Percentiles rank a stretch among this genome's conserved stretches.
Evolutionary conservation across 2,888 invertebrate genomes (phyloP).

Genomic region (Orchestes rusci): DNA sequence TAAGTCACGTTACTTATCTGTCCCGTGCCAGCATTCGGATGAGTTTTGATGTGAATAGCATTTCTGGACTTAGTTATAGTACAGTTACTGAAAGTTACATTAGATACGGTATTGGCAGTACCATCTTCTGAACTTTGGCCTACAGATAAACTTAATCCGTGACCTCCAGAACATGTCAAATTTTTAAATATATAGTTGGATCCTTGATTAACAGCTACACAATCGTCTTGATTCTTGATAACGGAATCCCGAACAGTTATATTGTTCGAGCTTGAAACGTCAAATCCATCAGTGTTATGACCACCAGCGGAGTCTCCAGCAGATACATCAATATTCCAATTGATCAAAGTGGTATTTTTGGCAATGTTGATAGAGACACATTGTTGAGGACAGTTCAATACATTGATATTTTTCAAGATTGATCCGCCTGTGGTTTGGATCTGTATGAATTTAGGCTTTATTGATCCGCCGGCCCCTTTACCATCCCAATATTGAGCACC

Average conservation of each 20-base stretch:
- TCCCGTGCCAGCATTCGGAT: conserved; percentile 23
- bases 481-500: conserved; percentile 26
- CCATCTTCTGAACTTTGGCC: conserved; percentile 17
- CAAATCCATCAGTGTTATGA: conserved; percentile 28
- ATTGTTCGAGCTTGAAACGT: conserved; percentile 16
- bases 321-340: conserved; percentile 25
- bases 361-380: conserved; percentile 23
- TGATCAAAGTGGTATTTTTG: conserved; percentile 14
- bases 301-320: conserved; percentile 19
- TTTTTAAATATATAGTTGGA: conserved; percentile 15
- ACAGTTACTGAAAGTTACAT: conserved; percentile 21
- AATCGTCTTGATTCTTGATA: conserved; percentile 28
- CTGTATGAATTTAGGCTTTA: conserved; percentile 27
- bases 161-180: conserved; percentile 24
- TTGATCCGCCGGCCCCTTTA: conserved; percentile 19
- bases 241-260: conserved; percentile 16
- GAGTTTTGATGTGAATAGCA: conserved; percentile 28
- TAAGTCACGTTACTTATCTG: conserved; percentile 21
- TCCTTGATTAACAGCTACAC: conserved; percentile 26
- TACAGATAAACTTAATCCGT: conserved; percentile 25
- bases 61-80: conserved; percentile 22
- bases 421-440: conserved; percentile 24
- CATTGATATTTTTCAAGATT: conserved; percentile 17
- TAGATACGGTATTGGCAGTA: conserved; percentile 17
- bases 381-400: conserved; percentile 26